Conservation (phyloP, 2,888 invertebrate genomes). For the Pristionchus mayeri region DNA sequence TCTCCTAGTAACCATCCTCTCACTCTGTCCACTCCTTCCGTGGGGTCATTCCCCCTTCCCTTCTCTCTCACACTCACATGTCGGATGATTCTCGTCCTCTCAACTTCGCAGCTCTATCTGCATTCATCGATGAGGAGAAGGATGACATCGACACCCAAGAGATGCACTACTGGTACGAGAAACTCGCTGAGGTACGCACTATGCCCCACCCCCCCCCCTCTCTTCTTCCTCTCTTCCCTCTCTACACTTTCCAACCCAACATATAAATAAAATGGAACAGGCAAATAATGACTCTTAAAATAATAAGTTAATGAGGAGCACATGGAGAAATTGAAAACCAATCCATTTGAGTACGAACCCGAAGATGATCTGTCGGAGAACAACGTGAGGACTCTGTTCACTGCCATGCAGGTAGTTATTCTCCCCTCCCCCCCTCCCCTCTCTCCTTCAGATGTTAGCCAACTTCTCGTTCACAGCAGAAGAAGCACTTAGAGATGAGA, state of each 20-base stretch:
- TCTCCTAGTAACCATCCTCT: constrained; percentile 14
- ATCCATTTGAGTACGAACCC: constrained; percentile 47
- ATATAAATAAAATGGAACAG: no score
- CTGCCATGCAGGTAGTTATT: constrained; percentile 40
- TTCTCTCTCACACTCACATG: neutral
- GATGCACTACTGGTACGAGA: constrained; percentile 43
- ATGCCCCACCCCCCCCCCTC: no score
- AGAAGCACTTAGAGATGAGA: constrained; percentile 63
- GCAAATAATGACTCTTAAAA: no score
- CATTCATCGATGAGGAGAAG: constrained; percentile 25
- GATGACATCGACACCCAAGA: constrained; percentile 20
- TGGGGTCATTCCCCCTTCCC: neutral
- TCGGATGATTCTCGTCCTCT: neutral
- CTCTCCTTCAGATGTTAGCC: constrained; percentile 19
- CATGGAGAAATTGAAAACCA: no score
- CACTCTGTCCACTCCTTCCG: neutral
- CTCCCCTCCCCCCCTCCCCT: no score
- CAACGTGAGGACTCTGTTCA: neutral
- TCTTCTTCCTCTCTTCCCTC: no score
- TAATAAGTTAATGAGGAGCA: no score
- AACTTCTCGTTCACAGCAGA: constrained; percentile 65
- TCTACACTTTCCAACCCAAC: neutral
- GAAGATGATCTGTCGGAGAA: neutral
- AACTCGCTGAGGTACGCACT: constrained; percentile 19
- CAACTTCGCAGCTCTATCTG: constrained; percentile 13